Percentiles rank a stretch among this genome's conserved stretches.
Conservation (phyloP, 2,113 vertebrate genomes). For the Orientallactaga bullata region DNA sequence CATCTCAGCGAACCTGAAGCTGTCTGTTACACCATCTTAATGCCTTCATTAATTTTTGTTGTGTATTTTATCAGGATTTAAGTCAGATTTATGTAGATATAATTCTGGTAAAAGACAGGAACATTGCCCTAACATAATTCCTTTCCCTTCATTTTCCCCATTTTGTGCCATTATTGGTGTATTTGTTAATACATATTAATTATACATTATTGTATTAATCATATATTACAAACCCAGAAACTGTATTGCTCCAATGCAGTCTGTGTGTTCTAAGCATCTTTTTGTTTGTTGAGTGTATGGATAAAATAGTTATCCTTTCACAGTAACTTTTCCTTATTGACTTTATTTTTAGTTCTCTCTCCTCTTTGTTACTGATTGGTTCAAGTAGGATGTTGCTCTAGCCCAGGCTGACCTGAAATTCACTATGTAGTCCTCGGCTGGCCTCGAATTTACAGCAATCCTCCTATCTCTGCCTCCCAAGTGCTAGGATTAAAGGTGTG, state of each 20-base stretch:
- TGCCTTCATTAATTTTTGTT: conserved; percentile 52
- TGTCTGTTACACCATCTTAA: conserved; percentile 23
- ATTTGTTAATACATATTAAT: not conserved
- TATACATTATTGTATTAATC: not conserved
- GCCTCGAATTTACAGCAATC: no score
- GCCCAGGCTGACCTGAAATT: no score
- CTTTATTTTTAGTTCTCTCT: not conserved
- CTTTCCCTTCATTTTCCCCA: not conserved
- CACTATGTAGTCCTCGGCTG: no score
- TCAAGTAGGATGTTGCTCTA: no score
- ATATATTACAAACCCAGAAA: not conserved
- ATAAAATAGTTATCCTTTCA: conserved; percentile 22
- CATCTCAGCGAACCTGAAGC: no score
- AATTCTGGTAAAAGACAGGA: conserved; percentile 27
- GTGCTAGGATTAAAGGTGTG: no score
- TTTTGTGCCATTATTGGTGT: not conserved
- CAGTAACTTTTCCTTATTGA: conserved; percentile 22
- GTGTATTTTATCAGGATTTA: not conserved
- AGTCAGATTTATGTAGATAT: conserved; percentile 24
- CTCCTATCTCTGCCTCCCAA: no score
- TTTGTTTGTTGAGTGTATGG: conserved; percentile 47
- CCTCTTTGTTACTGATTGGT: no score
- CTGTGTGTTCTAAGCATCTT: not conserved
- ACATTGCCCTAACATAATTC: not conserved
- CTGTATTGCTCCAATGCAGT: not conserved